Conservation (phyloP, 2,888 invertebrate genomes). For the Antitype chi region DNA sequence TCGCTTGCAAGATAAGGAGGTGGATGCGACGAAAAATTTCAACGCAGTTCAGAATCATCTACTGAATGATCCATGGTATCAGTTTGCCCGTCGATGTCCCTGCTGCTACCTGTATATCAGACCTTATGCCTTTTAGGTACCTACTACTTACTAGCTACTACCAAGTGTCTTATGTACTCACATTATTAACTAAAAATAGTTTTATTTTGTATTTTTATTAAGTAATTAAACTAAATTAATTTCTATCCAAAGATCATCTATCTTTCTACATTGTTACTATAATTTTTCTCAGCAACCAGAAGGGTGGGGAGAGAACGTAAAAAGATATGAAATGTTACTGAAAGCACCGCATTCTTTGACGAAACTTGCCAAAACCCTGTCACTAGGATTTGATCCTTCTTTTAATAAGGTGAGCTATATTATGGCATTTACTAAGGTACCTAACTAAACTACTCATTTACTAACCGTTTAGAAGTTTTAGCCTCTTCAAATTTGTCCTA, state of each 20-base stretch:
- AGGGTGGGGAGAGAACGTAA: conserved; percentile 7
- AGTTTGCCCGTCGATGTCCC: too few species aligned
- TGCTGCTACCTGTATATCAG: too few species aligned
- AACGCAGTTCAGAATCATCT: too few species aligned
- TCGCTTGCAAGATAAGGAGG: too few species aligned
- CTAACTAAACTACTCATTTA: not conserved
- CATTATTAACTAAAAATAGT: not conserved
- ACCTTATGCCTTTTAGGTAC: not conserved
- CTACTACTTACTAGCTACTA: not conserved
- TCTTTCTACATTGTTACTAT: not conserved
- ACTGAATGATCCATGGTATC: too few species aligned
- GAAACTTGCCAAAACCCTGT: conserved; percentile 76
- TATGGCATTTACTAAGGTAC: not conserved
- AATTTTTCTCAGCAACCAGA: conserved; percentile 33
- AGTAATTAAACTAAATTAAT: not conserved
- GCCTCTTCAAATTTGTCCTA: not conserved
- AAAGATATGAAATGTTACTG: conserved; percentile 31
- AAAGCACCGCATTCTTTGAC: conserved; percentile 73
- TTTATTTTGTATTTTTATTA: not conserved
- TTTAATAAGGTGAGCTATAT: conserved; percentile 76
- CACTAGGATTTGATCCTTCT: conserved; percentile 76
- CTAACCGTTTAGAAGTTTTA: not conserved
- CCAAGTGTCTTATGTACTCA: not conserved
- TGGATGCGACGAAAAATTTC: too few species aligned
- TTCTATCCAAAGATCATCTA: not conserved